A percentile compares a stretch with the other conserved stretches of the same genome.
Conservation (phyloP, 2,797 vertebrate species). For the Aeoliscus strigatus region DNA sequence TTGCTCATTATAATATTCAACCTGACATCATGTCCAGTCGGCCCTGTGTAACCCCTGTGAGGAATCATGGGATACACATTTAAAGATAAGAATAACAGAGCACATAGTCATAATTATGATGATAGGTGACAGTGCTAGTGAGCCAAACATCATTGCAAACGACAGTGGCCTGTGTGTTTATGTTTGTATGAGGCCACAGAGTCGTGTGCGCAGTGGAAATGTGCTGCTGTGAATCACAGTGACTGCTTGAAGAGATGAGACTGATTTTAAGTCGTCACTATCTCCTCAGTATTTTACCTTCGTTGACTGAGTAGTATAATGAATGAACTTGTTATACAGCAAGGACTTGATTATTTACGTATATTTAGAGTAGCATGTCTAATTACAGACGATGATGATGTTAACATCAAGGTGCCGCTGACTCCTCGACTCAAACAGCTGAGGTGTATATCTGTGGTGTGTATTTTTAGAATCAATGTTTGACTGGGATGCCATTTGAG, state of each 20-base stretch:
- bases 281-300: conserved; percentile 33
- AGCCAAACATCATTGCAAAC: conserved; percentile 63
- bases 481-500: conserved; percentile 53
- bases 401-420: conserved; percentile 56
- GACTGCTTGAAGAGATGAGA: conserved; percentile 49
- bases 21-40: conserved; percentile 72
- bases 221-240: conserved; percentile 59
- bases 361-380: conserved; percentile 47
- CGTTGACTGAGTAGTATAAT: conserved; percentile 49
- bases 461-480: conserved; percentile 62
- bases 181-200: conserved; percentile 40
- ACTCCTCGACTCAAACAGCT: conserved; percentile 31
- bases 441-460: conserved; percentile 30
- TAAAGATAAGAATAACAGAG: conserved; percentile 62
- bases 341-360: conserved; percentile 61
- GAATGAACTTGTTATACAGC: conserved; percentile 56
- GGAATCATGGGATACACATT: conserved; percentile 66
- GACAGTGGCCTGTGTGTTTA: conserved; percentile 65
- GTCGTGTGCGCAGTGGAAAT: conserved; percentile 47
- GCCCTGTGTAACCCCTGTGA: conserved; percentile 61
- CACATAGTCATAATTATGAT: conserved; percentile 61
- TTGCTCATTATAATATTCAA: conserved; percentile 76
- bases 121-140: conserved; percentile 69
- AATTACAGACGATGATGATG: too few relatives aligned
- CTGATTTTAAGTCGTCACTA: conserved; percentile 42